phyloP scores from a whole-genome alignment of 2,113 vertebrate genomes.

The Poeciliopsis occidentalis region DNA sequence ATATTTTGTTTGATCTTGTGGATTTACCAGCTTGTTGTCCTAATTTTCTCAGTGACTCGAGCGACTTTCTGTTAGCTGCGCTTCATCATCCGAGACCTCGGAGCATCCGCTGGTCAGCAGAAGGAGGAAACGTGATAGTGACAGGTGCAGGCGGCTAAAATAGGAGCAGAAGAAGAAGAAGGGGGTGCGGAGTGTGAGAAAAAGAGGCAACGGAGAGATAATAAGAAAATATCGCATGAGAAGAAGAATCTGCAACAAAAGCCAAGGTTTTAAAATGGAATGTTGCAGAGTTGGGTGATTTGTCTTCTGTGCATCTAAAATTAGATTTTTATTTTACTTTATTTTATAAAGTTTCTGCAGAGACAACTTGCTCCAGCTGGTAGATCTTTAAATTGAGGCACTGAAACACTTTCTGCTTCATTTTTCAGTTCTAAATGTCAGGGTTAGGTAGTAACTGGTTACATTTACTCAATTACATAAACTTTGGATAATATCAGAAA shows the following conservation, averaged over 20 bases:
- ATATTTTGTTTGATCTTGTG: background rate
- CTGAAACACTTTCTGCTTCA: background rate
- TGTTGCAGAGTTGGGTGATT: background rate
- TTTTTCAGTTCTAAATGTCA: background rate
- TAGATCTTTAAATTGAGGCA: background rate
- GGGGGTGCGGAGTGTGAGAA: constrained; percentile 14
- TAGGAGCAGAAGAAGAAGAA: constrained; percentile 62
- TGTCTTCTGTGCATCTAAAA: background rate
- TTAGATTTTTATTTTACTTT: background rate
- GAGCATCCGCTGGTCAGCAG: constrained; percentile 83
- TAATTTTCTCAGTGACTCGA: background rate
- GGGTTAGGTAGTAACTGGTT: no score
- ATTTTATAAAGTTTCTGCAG: background rate
- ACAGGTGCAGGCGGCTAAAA: constrained; percentile 83
- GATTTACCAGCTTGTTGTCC: background rate
- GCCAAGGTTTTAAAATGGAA: background rate
- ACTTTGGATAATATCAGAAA: no score
- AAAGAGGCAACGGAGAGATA: background rate
- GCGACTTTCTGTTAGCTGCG: constrained; percentile 29
- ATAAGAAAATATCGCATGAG: background rate
- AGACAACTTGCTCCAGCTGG: background rate
- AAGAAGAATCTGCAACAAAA: background rate
- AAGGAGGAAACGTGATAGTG: constrained; percentile 80
- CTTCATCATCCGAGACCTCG: constrained; percentile 53
- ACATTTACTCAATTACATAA: no score